A percentile compares a stretch with the other conserved stretches of the same genome.
Conservation (phyloP, 2,888 invertebrate genomes). For the Drosophila birchii region DNA sequence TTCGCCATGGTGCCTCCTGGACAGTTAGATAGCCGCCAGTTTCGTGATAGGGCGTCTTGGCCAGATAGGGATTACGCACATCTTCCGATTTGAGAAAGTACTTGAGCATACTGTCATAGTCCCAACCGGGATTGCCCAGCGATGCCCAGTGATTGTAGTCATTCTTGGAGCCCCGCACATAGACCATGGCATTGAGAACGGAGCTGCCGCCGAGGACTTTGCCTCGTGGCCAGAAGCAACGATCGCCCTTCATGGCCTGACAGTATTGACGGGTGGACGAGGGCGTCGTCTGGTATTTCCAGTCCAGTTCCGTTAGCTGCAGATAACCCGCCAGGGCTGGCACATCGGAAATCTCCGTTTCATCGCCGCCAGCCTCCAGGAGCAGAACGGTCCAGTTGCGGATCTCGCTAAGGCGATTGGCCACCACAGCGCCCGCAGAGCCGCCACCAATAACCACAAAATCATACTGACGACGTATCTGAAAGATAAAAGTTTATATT, state of each 20-base stretch:
- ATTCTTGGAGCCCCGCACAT: slow-evolving; percentile 93
- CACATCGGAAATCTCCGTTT: slow-evolving; percentile 94
- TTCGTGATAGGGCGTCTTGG: slow-evolving; percentile 90
- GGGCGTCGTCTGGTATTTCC: slow-evolving; percentile 95
- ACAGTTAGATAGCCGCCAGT: slow-evolving; percentile 93
- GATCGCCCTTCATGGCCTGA: slow-evolving; percentile 93
- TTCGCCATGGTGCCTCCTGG: slow-evolving; percentile 93
- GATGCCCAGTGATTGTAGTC: slow-evolving; percentile 95
- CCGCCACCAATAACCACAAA: slow-evolving; percentile 95
- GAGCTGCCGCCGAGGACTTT: slow-evolving; percentile 95
- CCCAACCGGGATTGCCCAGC: slow-evolving; percentile 94
- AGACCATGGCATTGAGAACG: slow-evolving; percentile 96
- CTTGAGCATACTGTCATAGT: slow-evolving; percentile 91
- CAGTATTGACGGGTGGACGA: slow-evolving; percentile 92
- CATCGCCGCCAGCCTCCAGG: slow-evolving; percentile 94
- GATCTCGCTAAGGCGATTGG: slow-evolving; percentile 92
- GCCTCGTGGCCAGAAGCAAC: slow-evolving; percentile 96
- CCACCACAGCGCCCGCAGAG: slow-evolving; percentile 95
- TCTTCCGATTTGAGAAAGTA: slow-evolving; percentile 96
- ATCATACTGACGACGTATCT: slow-evolving; percentile 92
- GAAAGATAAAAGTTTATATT: slow-evolving; percentile 66
- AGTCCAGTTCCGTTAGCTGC: slow-evolving; percentile 94
- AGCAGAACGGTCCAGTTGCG: slow-evolving; percentile 93
- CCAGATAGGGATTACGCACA: slow-evolving; percentile 92
- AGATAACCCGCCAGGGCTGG: slow-evolving; percentile 93